Conservation (phyloP, 2,797 vertebrate species). For the Cynopterus sphinx region DNA sequence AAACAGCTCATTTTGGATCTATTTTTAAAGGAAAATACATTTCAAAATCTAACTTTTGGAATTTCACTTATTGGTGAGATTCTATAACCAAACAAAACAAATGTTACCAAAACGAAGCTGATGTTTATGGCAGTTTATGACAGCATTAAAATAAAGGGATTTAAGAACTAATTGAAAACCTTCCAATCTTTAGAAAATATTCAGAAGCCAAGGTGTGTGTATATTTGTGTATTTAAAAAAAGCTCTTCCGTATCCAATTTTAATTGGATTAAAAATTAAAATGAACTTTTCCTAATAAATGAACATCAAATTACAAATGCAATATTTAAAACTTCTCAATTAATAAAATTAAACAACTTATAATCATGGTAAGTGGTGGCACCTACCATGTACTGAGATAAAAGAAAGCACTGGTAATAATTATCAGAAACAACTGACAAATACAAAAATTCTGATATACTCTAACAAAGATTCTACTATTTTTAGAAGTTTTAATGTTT, state of each 20-base stretch:
- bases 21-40: slow-evolving; percentile 29
- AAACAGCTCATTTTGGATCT: not conserved
- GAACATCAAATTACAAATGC: not conserved
- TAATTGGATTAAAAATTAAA: not conserved
- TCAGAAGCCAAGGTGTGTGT: not conserved
- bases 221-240: not conserved
- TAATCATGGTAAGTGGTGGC: not conserved
- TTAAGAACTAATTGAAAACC: not conserved
- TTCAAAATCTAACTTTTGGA: not conserved
- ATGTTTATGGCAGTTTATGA: not conserved
- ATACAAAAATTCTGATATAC: not conserved
- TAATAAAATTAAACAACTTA: not conserved
- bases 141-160: not conserved
- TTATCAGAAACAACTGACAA: not conserved
- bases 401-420: not conserved
- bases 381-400: not conserved
- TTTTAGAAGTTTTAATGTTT: not conserved
- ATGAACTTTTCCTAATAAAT: not conserved
- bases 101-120: not conserved
- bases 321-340: not conserved
- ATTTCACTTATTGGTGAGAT: not conserved
- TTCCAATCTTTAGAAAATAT: not conserved
- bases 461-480: not conserved
- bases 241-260: not conserved
- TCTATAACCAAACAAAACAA: not conserved